These are phyloP conservation scores for Ceyx melanurus DNA, from an alignment of 2,113 vertebrate species.

Conservation along the genomic window DNA sequence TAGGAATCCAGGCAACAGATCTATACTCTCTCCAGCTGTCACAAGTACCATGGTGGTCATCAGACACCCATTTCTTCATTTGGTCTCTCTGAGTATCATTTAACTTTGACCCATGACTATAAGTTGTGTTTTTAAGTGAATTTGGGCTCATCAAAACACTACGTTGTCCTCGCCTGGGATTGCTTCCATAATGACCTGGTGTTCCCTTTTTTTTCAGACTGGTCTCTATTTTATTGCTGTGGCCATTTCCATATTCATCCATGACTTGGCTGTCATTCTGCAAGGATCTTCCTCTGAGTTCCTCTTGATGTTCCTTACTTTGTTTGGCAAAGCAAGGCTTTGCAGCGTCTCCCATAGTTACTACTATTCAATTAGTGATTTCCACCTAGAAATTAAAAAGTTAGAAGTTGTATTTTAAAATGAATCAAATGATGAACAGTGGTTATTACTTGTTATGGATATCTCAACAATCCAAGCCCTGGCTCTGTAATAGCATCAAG, in stretches of 20 bases:
- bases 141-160: conserved; percentile 73
- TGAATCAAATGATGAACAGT: background rate
- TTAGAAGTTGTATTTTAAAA: background rate
- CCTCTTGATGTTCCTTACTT: conserved; percentile 77
- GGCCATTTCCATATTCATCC: conserved; percentile 75
- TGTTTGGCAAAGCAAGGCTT: conserved; percentile 79
- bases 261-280: conserved; percentile 60
- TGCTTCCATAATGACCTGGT: conserved; percentile 71
- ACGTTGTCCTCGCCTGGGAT: conserved; percentile 76
- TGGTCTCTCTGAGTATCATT: conserved; percentile 80
- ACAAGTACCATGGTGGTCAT: conserved; percentile 69
- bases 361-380: conserved; percentile 34
- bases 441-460: background rate
- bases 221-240: conserved; percentile 76
- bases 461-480: background rate
- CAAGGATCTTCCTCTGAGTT: conserved; percentile 72
- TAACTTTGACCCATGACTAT: conserved; percentile 73
- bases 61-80: conserved; percentile 75
- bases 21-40: conserved; percentile 82
- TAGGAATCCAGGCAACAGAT: conserved; percentile 47
- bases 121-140: conserved; percentile 71
- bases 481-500: background rate
- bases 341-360: conserved; percentile 84
- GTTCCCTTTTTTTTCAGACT: conserved; percentile 70
- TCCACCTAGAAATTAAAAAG: conserved; percentile 42